phyloP scores from a whole-genome alignment of 2,888 invertebrate genomes.

The Eupithecia vulgata region DNA sequence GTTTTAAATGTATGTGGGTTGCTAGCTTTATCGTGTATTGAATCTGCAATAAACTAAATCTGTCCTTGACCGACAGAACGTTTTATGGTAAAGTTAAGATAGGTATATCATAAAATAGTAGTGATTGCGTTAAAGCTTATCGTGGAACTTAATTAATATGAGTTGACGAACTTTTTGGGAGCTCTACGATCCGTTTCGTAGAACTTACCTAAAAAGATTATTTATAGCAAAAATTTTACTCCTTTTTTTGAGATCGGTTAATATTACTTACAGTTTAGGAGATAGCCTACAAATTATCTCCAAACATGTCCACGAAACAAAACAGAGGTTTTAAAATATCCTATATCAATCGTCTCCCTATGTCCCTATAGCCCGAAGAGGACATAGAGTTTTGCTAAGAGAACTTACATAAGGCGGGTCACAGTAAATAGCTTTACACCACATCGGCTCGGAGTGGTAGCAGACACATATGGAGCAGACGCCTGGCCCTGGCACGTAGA shows the following conservation, averaged over 20 bases:
- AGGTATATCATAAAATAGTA: not conserved
- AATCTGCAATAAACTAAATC: not conserved
- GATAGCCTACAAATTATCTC: too few relatives aligned
- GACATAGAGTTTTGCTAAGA: too few relatives aligned
- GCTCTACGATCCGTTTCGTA: too few relatives aligned
- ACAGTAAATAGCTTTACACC: constrained; percentile 94
- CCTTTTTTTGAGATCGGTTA: too few relatives aligned
- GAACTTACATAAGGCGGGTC: constrained; percentile 91
- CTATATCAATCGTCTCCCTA: not conserved
- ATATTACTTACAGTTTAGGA: too few relatives aligned
- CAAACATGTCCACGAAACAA: not conserved
- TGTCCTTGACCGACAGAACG: not conserved
- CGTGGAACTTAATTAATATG: not conserved
- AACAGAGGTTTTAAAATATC: not conserved
- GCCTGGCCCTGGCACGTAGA: constrained; percentile 93
- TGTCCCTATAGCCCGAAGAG: too few relatives aligned
- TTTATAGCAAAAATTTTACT: too few relatives aligned
- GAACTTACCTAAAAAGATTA: too few relatives aligned
- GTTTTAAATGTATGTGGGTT: not conserved
- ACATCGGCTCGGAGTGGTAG: constrained; percentile 93
- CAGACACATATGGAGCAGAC: constrained; percentile 94
- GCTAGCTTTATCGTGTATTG: not conserved
- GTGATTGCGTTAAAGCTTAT: not conserved
- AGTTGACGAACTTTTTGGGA: not conserved
- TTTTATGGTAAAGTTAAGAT: not conserved